Evolutionary conservation across 2,888 invertebrate genomes (phyloP).

Genomic region (Torymus aiolomorphi): DNA sequence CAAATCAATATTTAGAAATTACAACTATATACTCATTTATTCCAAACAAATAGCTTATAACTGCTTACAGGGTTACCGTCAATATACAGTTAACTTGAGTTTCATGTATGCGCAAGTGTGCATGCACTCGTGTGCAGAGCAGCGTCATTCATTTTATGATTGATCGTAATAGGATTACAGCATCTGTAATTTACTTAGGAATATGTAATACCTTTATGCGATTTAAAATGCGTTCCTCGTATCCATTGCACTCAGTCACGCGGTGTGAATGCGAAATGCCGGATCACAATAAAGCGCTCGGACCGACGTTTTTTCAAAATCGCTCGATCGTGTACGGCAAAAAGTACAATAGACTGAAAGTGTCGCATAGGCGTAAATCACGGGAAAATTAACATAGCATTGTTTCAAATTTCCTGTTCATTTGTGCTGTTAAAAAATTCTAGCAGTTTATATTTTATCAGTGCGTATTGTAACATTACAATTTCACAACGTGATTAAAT

Average conservation of each 20-base stretch:
- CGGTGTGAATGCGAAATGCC: slow-evolving; percentile 37
- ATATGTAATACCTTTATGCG: slow-evolving; percentile 38
- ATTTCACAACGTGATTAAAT: no score
- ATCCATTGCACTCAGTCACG: slow-evolving; percentile 13
- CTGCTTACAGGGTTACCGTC: background rate
- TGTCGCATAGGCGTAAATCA: background rate
- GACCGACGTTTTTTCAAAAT: no score
- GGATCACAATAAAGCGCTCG: background rate
- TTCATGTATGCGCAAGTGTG: background rate
- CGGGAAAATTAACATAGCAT: no score
- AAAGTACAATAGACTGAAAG: background rate
- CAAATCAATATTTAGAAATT: no score
- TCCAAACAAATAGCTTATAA: background rate
- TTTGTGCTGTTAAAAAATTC: no score
- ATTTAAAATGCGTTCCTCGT: slow-evolving; percentile 40
- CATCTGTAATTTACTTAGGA: slow-evolving; percentile 46
- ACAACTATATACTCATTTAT: no score
- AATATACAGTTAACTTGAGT: background rate
- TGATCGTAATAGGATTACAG: slow-evolving; percentile 45
- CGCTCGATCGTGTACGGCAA: background rate
- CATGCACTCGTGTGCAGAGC: background rate
- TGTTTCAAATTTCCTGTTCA: no score
- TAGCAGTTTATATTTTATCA: no score
- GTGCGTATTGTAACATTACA: no score
- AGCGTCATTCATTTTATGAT: slow-evolving; percentile 45